phyloP scores from a whole-genome alignment of 2,797 vertebrate genomes.

The Cryptoprocta ferox region DNA sequence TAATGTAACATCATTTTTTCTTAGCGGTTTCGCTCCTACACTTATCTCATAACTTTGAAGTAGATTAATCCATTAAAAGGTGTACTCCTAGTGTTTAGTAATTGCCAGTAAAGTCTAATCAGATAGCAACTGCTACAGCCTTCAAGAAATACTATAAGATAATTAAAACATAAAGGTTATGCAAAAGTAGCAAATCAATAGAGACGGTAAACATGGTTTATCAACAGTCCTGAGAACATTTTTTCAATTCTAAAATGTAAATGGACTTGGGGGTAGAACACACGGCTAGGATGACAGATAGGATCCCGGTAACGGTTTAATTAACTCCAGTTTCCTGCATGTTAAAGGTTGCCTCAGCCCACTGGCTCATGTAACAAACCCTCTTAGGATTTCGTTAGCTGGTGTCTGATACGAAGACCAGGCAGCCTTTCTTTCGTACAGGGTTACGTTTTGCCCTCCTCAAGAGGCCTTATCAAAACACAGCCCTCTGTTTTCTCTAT shows the following conservation, averaged over 20 bases:
- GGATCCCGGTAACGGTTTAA: constrained; percentile 84
- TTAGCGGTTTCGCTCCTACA: constrained; percentile 53
- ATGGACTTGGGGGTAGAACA: constrained; percentile 79
- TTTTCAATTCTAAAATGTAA: constrained; percentile 85
- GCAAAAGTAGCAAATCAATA: constrained; percentile 86
- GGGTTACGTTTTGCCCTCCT: constrained; percentile 67
- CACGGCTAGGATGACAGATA: constrained; percentile 84
- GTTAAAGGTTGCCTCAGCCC: constrained; percentile 87
- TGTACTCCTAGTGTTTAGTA: constrained; percentile 77
- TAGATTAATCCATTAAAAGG: constrained; percentile 83
- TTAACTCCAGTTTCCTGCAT: constrained; percentile 86
- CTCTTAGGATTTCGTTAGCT: constrained; percentile 85
- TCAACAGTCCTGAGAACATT: constrained; percentile 78
- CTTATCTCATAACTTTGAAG: constrained; percentile 76
- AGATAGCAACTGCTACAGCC: constrained; percentile 72
- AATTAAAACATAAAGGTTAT: constrained; percentile 88
- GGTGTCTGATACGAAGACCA: constrained; percentile 68
- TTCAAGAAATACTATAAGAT: constrained; percentile 82
- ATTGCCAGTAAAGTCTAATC: constrained; percentile 75
- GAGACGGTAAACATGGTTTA: constrained; percentile 85
- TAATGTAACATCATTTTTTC: constrained; percentile 67
- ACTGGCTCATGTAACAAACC: constrained; percentile 86
- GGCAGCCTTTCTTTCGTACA: constrained; percentile 51
- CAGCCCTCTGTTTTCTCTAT: constrained; percentile 70
- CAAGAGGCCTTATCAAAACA: constrained; percentile 76